phyloP scores from a whole-genome alignment of 2,797 vertebrate genomes.

The Eleutherodactylus coqui region DNA sequence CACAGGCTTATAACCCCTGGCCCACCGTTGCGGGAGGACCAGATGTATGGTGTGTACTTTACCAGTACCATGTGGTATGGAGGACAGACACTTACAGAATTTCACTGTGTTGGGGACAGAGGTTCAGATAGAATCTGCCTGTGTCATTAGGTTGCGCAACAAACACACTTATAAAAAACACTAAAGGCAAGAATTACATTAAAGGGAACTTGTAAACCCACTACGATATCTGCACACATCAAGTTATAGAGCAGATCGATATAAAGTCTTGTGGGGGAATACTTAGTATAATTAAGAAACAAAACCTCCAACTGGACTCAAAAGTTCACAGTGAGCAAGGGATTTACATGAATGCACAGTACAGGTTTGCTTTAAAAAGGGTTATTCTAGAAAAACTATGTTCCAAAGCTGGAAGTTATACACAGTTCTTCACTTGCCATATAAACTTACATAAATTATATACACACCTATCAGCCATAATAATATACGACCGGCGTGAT shows the following conservation, averaged over 20 bases:
- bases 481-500: too few relatives aligned
- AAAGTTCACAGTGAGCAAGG: too few relatives aligned
- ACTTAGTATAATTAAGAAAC: background rate
- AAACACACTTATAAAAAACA: background rate
- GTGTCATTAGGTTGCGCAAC: constrained; percentile 4
- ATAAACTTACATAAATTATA: too few relatives aligned
- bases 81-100: background rate
- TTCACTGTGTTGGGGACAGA: background rate
- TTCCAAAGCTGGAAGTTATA: background rate
- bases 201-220: background rate
- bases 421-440: background rate
- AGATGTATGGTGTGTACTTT: background rate
- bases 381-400: background rate
- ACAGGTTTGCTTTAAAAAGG: background rate
- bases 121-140: background rate
- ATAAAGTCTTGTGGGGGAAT: background rate
- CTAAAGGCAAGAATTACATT: background rate
- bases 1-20: constrained; percentile 36
- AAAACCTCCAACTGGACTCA: too few relatives aligned
- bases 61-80: background rate
- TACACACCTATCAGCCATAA: too few relatives aligned
- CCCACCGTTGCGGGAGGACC: constrained; percentile 10
- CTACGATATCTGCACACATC: background rate
- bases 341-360: too few relatives aligned
- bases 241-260: background rate